Evolutionary conservation across 2,797 vertebrate species (phyloP), one percentile per base, ranked within the genome.

Genomic region (Poecile montanus): DNA sequence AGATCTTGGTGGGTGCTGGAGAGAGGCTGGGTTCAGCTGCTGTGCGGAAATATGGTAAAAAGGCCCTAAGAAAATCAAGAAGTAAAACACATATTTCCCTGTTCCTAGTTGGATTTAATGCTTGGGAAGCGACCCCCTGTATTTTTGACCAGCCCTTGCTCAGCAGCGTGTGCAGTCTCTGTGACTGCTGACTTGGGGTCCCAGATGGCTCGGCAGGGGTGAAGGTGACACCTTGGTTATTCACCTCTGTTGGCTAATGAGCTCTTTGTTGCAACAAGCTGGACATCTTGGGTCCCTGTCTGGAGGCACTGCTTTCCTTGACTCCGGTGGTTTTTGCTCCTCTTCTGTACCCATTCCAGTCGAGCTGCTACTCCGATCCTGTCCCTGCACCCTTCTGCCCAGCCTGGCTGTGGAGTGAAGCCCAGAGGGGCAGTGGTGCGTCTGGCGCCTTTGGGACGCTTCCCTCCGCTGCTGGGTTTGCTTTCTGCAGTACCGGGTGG

Each of bases 341-440:
- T 4, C 14, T 87, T 11, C n/a, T 60, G 57, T 58, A 40, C 32
- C 56, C 11, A 0, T 60, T 5, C 1, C 8, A 44, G 51, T 16
- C 0, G 1, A 42, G 29, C 23, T 57, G 42, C n/a, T 25, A 50
- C 67, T 91, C 42, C 1, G 0, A 1, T 71, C 61, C 23, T 58
- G 38, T 51, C 36, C 30, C 20, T 9, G 74, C 5, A 11, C 54
- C 58, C 22, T 70, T 86, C 22, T 27, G 29, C 1, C 1, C 68
- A 22, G 22, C 73, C 16, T 14, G 61, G 44, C 66, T 0, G 0
- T 22, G n/a, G 1, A 2, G 22, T 1, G 10, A 42, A 51, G 61
- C 42, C 34, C 11, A 14, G 50, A 34, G 13, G 34, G 48, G 17
- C 51, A 20, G 34, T 9, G 48, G 38, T 6, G 6, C 40, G 63